Evolutionary conservation across 2,888 invertebrate genomes (phyloP).

Genomic region (Anthrax anthrax): DNA sequence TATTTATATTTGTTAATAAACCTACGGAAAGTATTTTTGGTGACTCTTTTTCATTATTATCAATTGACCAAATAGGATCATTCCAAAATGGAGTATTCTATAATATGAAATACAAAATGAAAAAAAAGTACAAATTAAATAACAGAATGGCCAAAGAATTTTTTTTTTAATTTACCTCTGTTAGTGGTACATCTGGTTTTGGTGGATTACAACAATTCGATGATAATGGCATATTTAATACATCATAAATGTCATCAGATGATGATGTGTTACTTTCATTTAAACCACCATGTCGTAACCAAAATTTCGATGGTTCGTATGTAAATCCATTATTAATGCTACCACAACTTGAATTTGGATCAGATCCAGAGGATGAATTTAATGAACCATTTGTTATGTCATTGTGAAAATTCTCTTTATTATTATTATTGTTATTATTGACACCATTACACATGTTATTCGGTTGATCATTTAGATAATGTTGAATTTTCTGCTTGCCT

Average conservation of each 20-base stretch:
- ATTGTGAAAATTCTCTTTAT: background rate
- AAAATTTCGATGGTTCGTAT: background rate
- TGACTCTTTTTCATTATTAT: too few relatives aligned
- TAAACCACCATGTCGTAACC: background rate
- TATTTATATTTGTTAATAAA: too few relatives aligned
- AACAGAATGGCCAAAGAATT: too few relatives aligned
- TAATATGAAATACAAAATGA: background rate
- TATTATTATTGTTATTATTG: background rate
- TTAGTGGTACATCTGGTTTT: slow-evolving; percentile 27
- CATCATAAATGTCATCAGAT: slow-evolving; percentile 8
- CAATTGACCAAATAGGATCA: slow-evolving; percentile 31
- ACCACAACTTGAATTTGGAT: slow-evolving; percentile 21
- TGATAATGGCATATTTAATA: slow-evolving; percentile 13
- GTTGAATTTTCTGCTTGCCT: too few relatives aligned
- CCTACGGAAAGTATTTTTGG: too few relatives aligned
- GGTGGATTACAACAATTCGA: slow-evolving; percentile 22
- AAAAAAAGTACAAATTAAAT: too few relatives aligned
- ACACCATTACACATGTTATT: too few relatives aligned
- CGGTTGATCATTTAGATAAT: too few relatives aligned
- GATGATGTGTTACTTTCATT: background rate
- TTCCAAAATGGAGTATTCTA: slow-evolving; percentile 33
- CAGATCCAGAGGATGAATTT: slow-evolving; percentile 14
- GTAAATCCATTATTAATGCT: background rate
- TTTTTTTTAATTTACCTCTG: slow-evolving; percentile 18
- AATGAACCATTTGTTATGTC: slow-evolving; percentile 15